phyloP scores from a whole-genome alignment of 2,797 vertebrate species.

The Hydrocynus forskahlii region DNA sequence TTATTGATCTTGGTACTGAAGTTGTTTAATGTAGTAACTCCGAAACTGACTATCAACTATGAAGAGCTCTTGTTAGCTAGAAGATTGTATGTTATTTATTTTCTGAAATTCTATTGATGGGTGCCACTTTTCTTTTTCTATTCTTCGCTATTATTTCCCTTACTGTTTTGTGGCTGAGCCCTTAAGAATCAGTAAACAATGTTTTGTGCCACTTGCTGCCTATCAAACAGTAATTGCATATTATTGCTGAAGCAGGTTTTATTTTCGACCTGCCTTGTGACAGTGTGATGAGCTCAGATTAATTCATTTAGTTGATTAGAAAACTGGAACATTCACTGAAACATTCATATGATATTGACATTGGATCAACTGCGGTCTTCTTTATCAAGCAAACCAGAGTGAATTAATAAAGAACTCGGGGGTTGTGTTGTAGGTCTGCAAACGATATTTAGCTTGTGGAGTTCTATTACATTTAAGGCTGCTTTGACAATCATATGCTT shows the following conservation, averaged over 20 bases:
- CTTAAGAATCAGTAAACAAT: conserved; percentile 43
- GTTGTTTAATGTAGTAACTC: conserved; percentile 45
- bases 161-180: conserved; percentile 43
- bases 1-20: conserved; percentile 41
- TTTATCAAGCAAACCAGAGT: not conserved
- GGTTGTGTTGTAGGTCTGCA: conserved; percentile 3
- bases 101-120: conserved; percentile 52
- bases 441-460: conserved; percentile 22
- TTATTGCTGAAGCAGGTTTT: not conserved
- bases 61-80: conserved; percentile 37
- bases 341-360: not conserved
- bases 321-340: not conserved
- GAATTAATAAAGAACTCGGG: not conserved
- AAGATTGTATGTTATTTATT: conserved; percentile 48
- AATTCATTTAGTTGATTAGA: not conserved
- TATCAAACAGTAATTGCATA: not conserved
- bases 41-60: conserved; percentile 44
- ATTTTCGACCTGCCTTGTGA: not conserved
- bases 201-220: conserved; percentile 5
- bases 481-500: conserved; percentile 4
- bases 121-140: conserved; percentile 32
- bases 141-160: conserved; percentile 28
- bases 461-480: conserved; percentile 21
- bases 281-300: not conserved
- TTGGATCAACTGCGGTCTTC: not conserved